Evolutionary conservation across 64 coral and sea anemone species (phyloP).

Genomic region (Montipora capricornis): DNA sequence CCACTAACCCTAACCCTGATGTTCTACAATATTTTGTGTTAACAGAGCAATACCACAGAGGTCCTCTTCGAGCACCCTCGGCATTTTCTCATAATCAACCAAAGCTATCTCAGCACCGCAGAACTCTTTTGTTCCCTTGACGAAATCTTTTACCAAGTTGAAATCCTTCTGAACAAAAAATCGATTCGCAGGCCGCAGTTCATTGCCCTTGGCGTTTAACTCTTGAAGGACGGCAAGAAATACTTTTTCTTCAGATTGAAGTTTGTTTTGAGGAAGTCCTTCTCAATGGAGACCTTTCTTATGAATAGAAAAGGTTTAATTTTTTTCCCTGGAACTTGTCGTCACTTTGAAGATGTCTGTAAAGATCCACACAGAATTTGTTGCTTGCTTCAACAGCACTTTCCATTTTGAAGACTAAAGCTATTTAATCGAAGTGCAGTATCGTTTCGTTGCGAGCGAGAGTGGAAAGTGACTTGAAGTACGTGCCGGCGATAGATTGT

Average conservation of each 20-base stretch:
- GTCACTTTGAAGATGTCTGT: conserved; percentile 25
- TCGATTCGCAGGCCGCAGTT: conserved; percentile 70
- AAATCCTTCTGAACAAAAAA: conserved; percentile 82
- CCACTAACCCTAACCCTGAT: too few species aligned
- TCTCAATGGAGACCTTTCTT: conserved; percentile 73
- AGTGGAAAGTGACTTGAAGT: too few species aligned
- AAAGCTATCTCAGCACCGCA: conserved; percentile 66
- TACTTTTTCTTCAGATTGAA: conserved; percentile 59
- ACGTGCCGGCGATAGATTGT: too few species aligned
- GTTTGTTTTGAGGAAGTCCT: conserved; percentile 15
- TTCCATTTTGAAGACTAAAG: conserved; percentile 33
- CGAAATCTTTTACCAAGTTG: not conserved
- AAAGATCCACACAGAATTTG: not conserved
- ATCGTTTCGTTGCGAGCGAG: too few species aligned
- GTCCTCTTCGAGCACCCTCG: conserved; percentile 58
- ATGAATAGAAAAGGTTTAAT: conserved; percentile 93
- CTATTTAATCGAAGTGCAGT: too few species aligned
- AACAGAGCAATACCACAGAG: too few species aligned
- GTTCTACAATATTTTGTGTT: too few species aligned
- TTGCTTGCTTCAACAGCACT: not conserved
- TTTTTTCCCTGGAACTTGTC: not conserved
- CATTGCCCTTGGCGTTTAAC: conserved; percentile 38
- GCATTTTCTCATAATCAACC: conserved; percentile 84
- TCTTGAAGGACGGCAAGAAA: conserved; percentile 55
- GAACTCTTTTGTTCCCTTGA: conserved; percentile 33